Conservation (phyloP, 2,113 vertebrate genomes). For the Lagopus muta region DNA sequence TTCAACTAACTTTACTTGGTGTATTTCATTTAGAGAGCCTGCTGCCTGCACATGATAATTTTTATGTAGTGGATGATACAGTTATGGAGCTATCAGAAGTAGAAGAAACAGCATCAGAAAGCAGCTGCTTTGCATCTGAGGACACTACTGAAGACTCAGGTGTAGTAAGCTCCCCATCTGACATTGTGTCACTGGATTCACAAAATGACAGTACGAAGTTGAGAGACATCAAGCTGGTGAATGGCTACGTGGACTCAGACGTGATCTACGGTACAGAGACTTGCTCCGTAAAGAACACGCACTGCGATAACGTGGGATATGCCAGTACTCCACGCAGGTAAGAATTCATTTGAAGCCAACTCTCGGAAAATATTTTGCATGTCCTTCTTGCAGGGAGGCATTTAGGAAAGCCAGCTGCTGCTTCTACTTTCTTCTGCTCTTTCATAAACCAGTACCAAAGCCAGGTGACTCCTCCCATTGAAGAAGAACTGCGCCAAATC, state of each 20-base stretch:
- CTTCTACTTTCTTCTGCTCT: slow-evolving; percentile 17
- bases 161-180: slow-evolving; percentile 83
- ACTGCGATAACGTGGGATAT: slow-evolving; percentile 70
- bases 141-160: slow-evolving; percentile 86
- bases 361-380: not conserved
- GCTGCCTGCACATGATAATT: slow-evolving; percentile 61
- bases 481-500: slow-evolving; percentile 38
- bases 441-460: slow-evolving; percentile 35
- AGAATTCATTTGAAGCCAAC: not conserved
- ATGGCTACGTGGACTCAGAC: slow-evolving; percentile 56
- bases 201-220: slow-evolving; percentile 77
- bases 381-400: not conserved
- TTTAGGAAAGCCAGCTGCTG: slow-evolving; percentile 9
- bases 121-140: slow-evolving; percentile 88
- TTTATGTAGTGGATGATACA: slow-evolving; percentile 52
- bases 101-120: slow-evolving; percentile 85
- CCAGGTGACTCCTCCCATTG: slow-evolving; percentile 58
- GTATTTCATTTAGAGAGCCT: slow-evolving; percentile 80
- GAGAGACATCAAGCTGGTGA: slow-evolving; percentile 68
- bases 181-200: slow-evolving; percentile 82
- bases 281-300: slow-evolving; percentile 41
- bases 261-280: not conserved
- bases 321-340: slow-evolving; percentile 69
- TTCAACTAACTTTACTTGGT: slow-evolving; percentile 50
- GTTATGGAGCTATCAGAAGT: slow-evolving; percentile 63